Evolutionary conservation across 2,113 vertebrate species (phyloP), one percentile per base, ranked within the genome.

Genomic region (Myrmecobius fasciatus): DNA sequence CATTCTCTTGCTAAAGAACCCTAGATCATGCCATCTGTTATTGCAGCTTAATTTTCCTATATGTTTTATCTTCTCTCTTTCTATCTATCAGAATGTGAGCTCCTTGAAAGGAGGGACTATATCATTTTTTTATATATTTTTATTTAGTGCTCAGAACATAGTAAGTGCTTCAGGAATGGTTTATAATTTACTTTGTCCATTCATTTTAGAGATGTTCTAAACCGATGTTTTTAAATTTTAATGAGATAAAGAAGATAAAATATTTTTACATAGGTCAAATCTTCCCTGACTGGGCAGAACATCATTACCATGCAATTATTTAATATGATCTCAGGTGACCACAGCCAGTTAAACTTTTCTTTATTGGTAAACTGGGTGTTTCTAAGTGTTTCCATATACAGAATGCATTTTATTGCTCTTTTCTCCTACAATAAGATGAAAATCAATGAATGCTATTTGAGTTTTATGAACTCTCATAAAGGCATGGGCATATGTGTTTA

Each of bases 391-490:
- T 95, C 97, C 95, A 95, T 91, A 92, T 91, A 47, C 60, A 46
- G 14, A 47, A 25, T 93, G 52, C 52, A 52, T 94, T 96, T 54
- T 95, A 95, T 91, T 96, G 93, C 92, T 94, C 94, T 96, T 48
- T 25, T 31, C 36, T 75, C n/a, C 94, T 28, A 60, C n/a, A 95
- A 53, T 10, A 97, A 95, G 96, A 97, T 95, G 89, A 97, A 97
- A 97, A 95, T 91, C 95, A 97, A 92, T n/a, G 97, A 93, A 94
- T 75, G 89, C 89, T 92, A 36, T 92, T 89, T 96, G 93, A 88
- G 93, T 96, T 95, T 97, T 94, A 97, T 91, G 93, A 92, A 92
- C n/a, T 52, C 88, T 90, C 94, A 56, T 94, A 93, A 95, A 96
- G n/a, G 31, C 90, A 47, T 43, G 93, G 10, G 52, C 54, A 48